Evolutionary conservation across 53 echinoderm and acorn worm genomes (phyloP), one percentile per base, ranked within the genome.

Genomic region (Antedon mediterranea): DNA sequence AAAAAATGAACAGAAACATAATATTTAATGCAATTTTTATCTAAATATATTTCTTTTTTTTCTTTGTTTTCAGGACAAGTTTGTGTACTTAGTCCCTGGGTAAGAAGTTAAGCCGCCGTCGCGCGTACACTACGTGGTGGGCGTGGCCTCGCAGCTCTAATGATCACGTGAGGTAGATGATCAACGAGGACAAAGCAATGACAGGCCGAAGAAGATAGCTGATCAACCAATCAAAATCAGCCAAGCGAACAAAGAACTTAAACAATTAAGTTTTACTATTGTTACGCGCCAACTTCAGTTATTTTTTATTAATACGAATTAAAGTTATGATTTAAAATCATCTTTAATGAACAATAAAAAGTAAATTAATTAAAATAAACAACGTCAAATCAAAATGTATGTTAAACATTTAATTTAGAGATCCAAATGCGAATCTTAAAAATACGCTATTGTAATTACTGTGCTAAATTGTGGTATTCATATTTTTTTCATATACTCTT

Each of bases 241-340:
- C 57, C 57, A 57, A 57, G 57, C 57, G 57, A 57, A 57, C 57
- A 57, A 57, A 57, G 57, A 57, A 57, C 57, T 57, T 57, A 57
- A 57, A 57, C 57, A 57, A 57, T 23, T 57, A 57, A 57, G 57
- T 57, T 57, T 2, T 57, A 23, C 57, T 57, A 57, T 57, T 57
- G 57, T 57, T 57, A 57, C 57, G 57, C 57, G 57, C 57, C 14
- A 23, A 15, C 23, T 57, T 57, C 4, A 37, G 37, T 37, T 37
- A 37, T 37, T 37, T 37, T 37, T 37, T 37, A 37, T 37, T 4
- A 37, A n/a, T n/a, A 11, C 37, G 4, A 37, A 11, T 4, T 11
- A 37, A 37, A 4, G 23, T 57, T 57, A 57, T 57, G 57, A 57
- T 57, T 57, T 57, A 57, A 57, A 57, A 57, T 57, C 9, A 57